Conservation (phyloP, 1,140 invertebrate genomes). For the Anagrus nilaparvatae region DNA sequence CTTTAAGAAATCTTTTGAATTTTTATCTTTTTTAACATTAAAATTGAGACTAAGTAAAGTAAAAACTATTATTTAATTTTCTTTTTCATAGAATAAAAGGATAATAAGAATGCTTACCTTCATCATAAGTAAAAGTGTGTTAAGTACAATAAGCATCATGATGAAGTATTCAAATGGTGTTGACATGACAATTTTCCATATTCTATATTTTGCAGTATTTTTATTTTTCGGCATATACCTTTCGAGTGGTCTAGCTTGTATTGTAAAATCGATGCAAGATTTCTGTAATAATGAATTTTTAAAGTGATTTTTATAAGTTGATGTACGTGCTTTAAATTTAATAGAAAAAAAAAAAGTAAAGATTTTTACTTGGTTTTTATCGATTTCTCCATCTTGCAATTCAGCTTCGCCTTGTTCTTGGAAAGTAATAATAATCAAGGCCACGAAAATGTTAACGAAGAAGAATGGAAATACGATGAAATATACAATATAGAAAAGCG, state of each 20-base stretch:
- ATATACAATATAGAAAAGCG: slow-evolving; percentile 99
- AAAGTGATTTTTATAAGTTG: slow-evolving; percentile 1
- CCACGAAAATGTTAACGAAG: slow-evolving; percentile 99
- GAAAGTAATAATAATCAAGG: slow-evolving; percentile 99
- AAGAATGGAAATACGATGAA: slow-evolving; percentile 99
- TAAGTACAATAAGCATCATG: slow-evolving; percentile 98
- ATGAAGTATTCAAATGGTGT: slow-evolving; percentile 99
- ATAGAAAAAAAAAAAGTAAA: too few species aligned
- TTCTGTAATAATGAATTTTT: slow-evolving; percentile 61
- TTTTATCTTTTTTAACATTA: too few species aligned
- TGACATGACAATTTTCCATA: slow-evolving; percentile 95
- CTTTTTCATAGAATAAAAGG: too few species aligned
- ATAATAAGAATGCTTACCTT: slow-evolving; percentile 72
- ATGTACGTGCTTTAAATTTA: too few species aligned
- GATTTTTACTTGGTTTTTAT: slow-evolving; percentile 99
- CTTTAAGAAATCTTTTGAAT: too few species aligned
- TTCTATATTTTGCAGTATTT: slow-evolving; percentile 95
- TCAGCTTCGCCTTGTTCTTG: slow-evolving; percentile 99
- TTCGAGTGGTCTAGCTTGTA: slow-evolving; percentile 94
- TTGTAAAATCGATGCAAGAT: slow-evolving; percentile 99
- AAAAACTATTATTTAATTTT: too few species aligned
- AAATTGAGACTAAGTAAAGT: too few species aligned
- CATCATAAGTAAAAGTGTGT: slow-evolving; percentile 99
- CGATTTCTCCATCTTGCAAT: slow-evolving; percentile 97
- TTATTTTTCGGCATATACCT: slow-evolving; percentile 99